Evolutionary conservation across 2,888 invertebrate genomes (phyloP).

Genomic region (Podabrus alpinus): DNA sequence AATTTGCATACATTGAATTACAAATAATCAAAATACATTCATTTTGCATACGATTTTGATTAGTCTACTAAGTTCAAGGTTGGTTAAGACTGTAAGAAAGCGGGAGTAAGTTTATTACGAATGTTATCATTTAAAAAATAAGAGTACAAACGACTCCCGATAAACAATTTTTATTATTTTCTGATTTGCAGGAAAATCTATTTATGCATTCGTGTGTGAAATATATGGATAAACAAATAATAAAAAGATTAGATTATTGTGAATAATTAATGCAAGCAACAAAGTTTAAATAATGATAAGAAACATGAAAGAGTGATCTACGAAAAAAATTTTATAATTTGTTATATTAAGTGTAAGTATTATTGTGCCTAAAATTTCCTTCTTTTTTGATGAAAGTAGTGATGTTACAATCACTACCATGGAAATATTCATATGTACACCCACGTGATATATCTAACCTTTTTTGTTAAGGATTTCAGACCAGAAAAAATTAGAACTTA

Average conservation of each 20-base stretch:
- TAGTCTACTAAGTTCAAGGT: not conserved
- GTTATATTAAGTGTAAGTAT: too few relatives aligned
- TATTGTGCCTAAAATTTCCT: too few relatives aligned
- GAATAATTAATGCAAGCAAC: not conserved
- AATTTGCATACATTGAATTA: not conserved
- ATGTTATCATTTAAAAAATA: not conserved
- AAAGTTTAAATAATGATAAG: not conserved
- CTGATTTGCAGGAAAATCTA: not conserved
- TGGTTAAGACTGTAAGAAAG: not conserved
- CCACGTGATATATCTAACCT: not conserved
- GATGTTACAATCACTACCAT: not conserved
- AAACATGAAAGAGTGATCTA: too few relatives aligned
- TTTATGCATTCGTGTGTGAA: not conserved
- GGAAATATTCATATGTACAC: not conserved
- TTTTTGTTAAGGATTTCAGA: not conserved
- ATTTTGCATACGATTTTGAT: not conserved
- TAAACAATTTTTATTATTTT: not conserved
- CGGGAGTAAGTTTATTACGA: not conserved
- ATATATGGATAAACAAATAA: not conserved
- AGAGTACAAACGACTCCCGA: not conserved
- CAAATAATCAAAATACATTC: not conserved
- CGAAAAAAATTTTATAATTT: too few relatives aligned
- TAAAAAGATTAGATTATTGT: not conserved
- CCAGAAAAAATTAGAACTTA: not conserved
- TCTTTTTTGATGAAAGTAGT: too few relatives aligned